Evolutionary conservation across 2,888 invertebrate species (phyloP).

Genomic region (Agrenia bidenticulata): DNA sequence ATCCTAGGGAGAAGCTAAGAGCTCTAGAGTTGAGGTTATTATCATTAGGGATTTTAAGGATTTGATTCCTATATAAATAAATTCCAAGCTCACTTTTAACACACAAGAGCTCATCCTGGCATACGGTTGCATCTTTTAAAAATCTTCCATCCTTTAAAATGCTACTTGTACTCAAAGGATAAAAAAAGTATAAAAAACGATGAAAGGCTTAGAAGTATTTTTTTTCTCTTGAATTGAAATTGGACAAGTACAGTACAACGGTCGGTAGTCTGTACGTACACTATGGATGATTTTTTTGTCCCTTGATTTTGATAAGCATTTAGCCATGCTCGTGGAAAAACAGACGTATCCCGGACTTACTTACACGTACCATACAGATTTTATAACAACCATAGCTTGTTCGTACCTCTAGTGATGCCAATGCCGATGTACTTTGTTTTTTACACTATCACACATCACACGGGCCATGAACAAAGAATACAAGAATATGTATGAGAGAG

Average conservation of each 20-base stretch:
- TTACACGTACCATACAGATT: too few species aligned
- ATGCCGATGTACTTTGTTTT: too few species aligned
- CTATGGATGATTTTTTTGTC: slow-evolving; percentile 2
- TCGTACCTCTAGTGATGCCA: too few species aligned
- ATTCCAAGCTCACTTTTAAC: too few species aligned
- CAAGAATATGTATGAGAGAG: slow-evolving; percentile 17
- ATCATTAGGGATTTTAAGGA: too few species aligned
- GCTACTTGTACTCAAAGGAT: background rate
- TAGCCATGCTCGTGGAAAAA: slow-evolving; percentile 2
- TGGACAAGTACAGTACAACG: background rate
- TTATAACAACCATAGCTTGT: too few species aligned
- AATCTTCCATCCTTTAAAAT: background rate
- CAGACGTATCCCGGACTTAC: background rate
- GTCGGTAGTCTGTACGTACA: background rate
- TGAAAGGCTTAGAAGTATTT: slow-evolving; percentile 21
- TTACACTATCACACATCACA: slow-evolving; percentile 24
- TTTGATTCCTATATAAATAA: too few species aligned
- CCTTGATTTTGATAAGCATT: slow-evolving; percentile 7
- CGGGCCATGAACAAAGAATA: slow-evolving; percentile 26
- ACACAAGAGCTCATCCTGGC: too few species aligned
- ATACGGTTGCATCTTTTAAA: too few species aligned
- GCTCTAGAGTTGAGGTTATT: too few species aligned
- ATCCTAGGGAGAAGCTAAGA: too few species aligned
- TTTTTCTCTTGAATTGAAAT: slow-evolving; percentile 12
- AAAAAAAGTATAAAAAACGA: slow-evolving; percentile 3